A percentile compares a stretch with the other conserved stretches of the same genome.
phyloP scores from a whole-genome alignment of 2,113 vertebrate genomes.

The Aptenodytes forsteri region DNA sequence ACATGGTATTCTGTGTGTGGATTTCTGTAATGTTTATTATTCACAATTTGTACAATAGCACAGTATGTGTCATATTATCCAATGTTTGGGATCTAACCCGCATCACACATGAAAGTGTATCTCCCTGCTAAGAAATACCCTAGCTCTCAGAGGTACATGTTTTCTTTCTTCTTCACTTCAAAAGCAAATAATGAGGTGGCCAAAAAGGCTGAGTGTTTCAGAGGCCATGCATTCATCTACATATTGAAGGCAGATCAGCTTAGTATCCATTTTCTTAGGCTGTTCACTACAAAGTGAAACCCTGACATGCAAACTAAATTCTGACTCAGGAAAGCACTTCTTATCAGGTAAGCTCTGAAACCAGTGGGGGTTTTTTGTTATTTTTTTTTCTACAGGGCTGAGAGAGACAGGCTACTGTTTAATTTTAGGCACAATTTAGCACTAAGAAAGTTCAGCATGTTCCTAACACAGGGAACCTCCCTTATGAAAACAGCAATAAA shows the following conservation, averaged over 20 bases:
- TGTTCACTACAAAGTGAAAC: neutral
- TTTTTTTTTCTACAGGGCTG: rapidly evolving
- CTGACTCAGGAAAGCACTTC: neutral
- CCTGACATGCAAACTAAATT: neutral
- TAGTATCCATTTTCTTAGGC: neutral
- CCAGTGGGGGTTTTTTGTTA: too few species aligned
- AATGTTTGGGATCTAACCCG: neutral
- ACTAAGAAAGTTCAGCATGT: neutral
- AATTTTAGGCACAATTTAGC: neutral
- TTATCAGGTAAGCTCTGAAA: neutral
- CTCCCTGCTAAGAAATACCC: slow-evolving; percentile 5
- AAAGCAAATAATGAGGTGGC: slow-evolving; percentile 17
- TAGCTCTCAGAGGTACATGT: slow-evolving; percentile 9
- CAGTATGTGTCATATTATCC: neutral
- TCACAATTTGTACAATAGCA: neutral
- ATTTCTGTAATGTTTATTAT: slow-evolving; percentile 10
- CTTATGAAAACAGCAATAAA: neutral
- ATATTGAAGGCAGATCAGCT: neutral
- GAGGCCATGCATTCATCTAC: neutral
- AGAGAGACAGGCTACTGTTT: neutral
- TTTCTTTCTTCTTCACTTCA: slow-evolving; percentile 32
- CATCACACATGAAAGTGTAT: slow-evolving; percentile 9
- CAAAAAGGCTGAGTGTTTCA: slow-evolving; percentile 6
- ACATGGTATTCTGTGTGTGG: neutral
- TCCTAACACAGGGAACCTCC: neutral